Conservation (phyloP, 2,797 vertebrate genomes). For the Cryptoprocta ferox region DNA sequence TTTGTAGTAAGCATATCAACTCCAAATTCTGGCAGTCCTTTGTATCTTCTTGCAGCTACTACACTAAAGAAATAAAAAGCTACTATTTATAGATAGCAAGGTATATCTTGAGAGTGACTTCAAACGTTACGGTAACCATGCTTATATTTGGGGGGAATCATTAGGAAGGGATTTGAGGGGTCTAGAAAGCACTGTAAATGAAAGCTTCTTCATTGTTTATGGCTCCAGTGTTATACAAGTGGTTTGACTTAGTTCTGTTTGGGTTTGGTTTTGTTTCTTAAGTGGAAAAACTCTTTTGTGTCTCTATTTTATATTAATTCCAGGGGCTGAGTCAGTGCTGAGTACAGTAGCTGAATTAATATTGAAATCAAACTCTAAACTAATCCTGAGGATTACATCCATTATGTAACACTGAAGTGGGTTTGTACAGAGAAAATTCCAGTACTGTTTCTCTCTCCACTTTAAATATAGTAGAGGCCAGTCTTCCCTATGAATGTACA, state of each 20-base stretch:
- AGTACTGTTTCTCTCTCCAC: constrained; percentile 27
- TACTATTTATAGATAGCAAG: background rate
- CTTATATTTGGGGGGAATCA: background rate
- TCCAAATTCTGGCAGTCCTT: background rate
- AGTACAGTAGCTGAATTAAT: constrained; percentile 40
- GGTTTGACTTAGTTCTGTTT: constrained; percentile 1
- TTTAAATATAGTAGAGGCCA: background rate
- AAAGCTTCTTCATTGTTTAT: background rate
- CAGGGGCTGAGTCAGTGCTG: background rate
- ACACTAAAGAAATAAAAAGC: background rate
- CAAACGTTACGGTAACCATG: background rate
- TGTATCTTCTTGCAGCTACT: background rate
- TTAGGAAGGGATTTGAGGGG: background rate
- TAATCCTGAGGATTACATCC: constrained; percentile 25
- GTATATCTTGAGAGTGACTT: background rate
- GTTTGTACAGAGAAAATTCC: background rate
- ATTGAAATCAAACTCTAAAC: background rate
- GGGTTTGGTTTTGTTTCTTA: constrained; percentile 53
- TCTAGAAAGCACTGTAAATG: background rate
- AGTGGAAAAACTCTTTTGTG: constrained; percentile 21
- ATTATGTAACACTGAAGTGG: background rate
- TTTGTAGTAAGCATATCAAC: constrained; percentile 40
- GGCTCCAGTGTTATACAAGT: background rate
- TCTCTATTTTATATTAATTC: constrained; percentile 63
- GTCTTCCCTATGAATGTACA: background rate